Percentiles rank a stretch among this genome's conserved stretches.
These are phyloP conservation scores for Rhineura floridana DNA, from an alignment of 2,113 vertebrate species.

Conservation along the genomic window DNA sequence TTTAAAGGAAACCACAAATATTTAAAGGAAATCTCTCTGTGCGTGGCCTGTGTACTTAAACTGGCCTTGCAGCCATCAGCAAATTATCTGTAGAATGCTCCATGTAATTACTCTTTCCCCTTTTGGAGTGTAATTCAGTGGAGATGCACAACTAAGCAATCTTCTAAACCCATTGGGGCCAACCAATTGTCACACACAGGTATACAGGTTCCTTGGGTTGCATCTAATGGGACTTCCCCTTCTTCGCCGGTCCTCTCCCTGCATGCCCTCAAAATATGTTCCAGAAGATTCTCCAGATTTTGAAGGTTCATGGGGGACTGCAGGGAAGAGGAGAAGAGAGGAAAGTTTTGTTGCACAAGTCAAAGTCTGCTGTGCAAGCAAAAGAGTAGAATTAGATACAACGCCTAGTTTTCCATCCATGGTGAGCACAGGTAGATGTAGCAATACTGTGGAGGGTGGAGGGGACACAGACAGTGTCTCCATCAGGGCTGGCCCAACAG, in stretches of 20 bases:
- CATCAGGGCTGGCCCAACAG: neutral
- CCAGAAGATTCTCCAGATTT: no score
- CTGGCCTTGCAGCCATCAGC: slow-evolving; percentile 60
- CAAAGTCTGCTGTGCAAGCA: no score
- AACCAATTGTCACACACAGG: neutral
- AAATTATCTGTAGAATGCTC: slow-evolving; percentile 61
- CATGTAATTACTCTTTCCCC: slow-evolving; percentile 31
- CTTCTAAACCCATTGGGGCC: neutral
- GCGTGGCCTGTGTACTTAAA: slow-evolving; percentile 63
- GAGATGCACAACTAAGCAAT: neutral
- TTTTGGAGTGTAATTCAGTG: slow-evolving; percentile 25
- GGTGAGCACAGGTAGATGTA: neutral
- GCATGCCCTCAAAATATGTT: no score
- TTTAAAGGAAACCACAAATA: slow-evolving; percentile 67
- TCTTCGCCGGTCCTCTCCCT: no score
- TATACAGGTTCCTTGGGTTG: neutral
- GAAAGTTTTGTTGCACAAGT: no score
- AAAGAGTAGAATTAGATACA: no score
- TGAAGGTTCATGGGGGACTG: no score
- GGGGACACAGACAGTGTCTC: neutral
- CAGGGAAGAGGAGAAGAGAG: no score
- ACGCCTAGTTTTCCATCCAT: neutral
- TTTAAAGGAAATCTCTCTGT: slow-evolving; percentile 67
- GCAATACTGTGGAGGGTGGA: neutral
- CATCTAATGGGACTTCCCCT: no score